Evolutionary conservation across 2,113 vertebrate species (phyloP).

Genomic region (Orientallactaga bullata): DNA sequence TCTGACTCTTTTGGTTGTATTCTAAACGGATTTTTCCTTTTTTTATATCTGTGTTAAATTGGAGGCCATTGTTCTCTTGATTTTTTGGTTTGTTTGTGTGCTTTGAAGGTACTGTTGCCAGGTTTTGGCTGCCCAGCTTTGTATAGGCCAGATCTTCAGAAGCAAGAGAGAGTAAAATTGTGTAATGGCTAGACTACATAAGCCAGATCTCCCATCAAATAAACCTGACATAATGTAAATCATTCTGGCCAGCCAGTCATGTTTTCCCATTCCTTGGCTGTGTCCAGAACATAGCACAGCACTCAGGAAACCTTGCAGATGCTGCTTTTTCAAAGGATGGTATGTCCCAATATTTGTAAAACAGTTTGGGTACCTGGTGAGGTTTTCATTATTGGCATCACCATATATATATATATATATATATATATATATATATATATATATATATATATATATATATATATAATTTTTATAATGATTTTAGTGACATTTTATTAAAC

Average conservation of each 20-base stretch:
- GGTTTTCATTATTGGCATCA: no score
- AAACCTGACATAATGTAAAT: constrained; percentile 65
- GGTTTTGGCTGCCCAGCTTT: constrained; percentile 28
- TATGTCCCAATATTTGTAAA: no score
- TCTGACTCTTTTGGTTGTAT: constrained; percentile 29
- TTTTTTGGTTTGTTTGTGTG: constrained; percentile 73
- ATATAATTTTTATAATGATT: neutral
- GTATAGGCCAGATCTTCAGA: constrained; percentile 34
- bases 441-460: no score
- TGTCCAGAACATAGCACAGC: neutral
- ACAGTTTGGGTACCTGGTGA: no score
- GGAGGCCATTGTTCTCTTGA: constrained; percentile 67
- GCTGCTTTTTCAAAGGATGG: neutral
- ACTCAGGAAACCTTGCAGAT: no score
- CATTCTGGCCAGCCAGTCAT: neutral
- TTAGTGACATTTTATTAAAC: constrained; percentile 36
- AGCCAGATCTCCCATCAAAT: constrained; percentile 63
- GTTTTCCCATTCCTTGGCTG: neutral
- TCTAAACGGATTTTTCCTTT: constrained; percentile 18
- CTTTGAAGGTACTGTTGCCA: no score
- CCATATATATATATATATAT: no score
- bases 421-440: no score
- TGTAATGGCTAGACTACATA: constrained; percentile 64
- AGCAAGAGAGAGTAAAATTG: constrained; percentile 21
- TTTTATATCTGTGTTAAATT: constrained; percentile 66